phyloP scores from a whole-genome alignment of 2,797 vertebrate species.

The Ctenochaetus hawaiiensis region DNA sequence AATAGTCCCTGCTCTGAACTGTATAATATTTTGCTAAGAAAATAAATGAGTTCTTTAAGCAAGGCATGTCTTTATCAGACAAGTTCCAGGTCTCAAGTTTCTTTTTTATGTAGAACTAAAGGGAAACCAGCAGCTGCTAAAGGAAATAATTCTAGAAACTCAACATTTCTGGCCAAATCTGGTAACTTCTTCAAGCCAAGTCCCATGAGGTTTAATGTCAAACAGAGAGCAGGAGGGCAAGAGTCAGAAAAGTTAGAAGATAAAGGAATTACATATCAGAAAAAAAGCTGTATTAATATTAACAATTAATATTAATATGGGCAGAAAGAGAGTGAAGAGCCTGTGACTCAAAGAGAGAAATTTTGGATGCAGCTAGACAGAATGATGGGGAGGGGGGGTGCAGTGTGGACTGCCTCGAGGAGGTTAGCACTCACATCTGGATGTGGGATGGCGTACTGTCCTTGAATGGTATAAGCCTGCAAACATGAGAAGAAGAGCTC shows the following conservation, averaged over 20 bases:
- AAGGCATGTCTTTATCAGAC: neutral
- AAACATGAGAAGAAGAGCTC: conserved; percentile 64
- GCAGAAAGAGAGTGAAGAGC: conserved; percentile 73
- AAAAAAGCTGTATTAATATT: conserved; percentile 90
- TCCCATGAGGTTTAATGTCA: conserved; percentile 83
- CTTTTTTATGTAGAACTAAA: neutral
- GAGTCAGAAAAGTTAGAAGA: conserved; percentile 81
- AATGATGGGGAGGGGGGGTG: conserved; percentile 30
- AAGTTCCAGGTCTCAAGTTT: neutral
- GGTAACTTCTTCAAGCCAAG: conserved; percentile 87
- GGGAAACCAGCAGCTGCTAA: neutral
- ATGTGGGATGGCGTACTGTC: conserved; percentile 99
- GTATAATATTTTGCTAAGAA: neutral
- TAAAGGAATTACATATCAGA: conserved; percentile 77
- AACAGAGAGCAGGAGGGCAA: conserved; percentile 77
- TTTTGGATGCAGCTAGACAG: conserved; percentile 55
- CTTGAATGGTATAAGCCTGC: conserved; percentile 98
- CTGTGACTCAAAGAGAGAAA: conserved; percentile 58
- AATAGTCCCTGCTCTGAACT: neutral
- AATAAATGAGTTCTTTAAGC: neutral
- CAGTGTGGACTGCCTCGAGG: conserved; percentile 51
- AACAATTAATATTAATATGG: conserved; percentile 95
- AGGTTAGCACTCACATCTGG: conserved; percentile 93
- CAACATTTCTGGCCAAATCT: neutral
- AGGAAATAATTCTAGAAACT: neutral